Percentiles rank a stretch among this genome's conserved stretches.
Evolutionary conservation across 2,888 invertebrate genomes (phyloP).

Genomic region (Cosmorhoe ocellata): DNA sequence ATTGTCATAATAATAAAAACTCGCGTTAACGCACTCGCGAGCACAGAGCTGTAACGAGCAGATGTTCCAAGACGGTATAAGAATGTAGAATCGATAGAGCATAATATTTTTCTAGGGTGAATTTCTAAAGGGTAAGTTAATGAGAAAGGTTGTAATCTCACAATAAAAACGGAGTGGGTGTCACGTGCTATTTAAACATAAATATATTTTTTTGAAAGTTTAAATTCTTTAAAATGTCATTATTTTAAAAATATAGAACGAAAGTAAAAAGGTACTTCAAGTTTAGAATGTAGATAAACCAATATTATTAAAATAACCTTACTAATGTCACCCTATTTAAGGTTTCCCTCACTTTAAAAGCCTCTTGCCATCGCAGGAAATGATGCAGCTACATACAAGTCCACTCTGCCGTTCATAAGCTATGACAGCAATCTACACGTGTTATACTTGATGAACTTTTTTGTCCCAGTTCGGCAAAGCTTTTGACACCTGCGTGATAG

Average conservation of each 20-base stretch:
- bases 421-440: slow-evolving; percentile 54
- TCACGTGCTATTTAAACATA: background rate
- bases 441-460: slow-evolving; percentile 76
- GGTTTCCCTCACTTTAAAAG: slow-evolving; percentile 2
- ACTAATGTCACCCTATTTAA: slow-evolving; percentile 3
- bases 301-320: too few species aligned
- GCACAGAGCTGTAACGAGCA: slow-evolving; percentile 31
- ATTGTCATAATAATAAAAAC: slow-evolving; percentile 76
- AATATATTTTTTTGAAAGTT: too few species aligned
- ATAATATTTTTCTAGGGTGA: slow-evolving; percentile 6
- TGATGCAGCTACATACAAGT: slow-evolving; percentile 16
- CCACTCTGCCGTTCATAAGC: slow-evolving; percentile 41
- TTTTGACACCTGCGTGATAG: slow-evolving; percentile 78
- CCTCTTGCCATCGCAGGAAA: slow-evolving; percentile 22
- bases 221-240: too few species aligned
- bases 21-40: slow-evolving; percentile 54
- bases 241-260: background rate
- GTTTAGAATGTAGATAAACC: too few species aligned
- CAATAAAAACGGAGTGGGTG: too few species aligned
- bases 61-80: slow-evolving; percentile 27
- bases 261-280: too few species aligned
- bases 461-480: slow-evolving; percentile 67
- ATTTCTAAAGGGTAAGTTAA: background rate
- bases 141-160: background rate
- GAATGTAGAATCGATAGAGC: slow-evolving; percentile 8